phyloP scores from a whole-genome alignment of 2,113 vertebrate species.

The Genyomyrus donnyi region DNA sequence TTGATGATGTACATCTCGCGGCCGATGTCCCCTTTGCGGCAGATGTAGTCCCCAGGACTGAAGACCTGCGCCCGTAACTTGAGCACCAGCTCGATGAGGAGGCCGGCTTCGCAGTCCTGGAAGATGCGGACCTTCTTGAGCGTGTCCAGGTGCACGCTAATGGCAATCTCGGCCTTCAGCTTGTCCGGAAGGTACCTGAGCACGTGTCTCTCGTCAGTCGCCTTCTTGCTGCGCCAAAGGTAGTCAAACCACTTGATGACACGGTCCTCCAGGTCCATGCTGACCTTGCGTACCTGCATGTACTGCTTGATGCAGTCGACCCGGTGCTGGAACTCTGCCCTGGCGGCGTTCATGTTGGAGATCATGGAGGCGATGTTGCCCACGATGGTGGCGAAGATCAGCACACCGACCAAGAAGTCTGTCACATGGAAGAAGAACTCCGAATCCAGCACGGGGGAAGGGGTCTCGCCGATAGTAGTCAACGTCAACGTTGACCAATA shows the following conservation, averaged over 20 bases:
- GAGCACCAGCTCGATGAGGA: conserved; percentile 86
- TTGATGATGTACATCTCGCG: conserved; percentile 99
- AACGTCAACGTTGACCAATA: conserved; percentile 96
- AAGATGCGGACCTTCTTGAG: conserved; percentile 93
- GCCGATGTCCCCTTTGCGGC: conserved; percentile 94
- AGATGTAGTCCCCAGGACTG: conserved; percentile 94
- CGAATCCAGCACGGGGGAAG: conserved; percentile 81
- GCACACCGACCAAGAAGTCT: conserved; percentile 90
- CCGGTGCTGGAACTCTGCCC: conserved; percentile 84
- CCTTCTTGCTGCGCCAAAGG: conserved; percentile 91
- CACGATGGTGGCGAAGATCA: conserved; percentile 96
- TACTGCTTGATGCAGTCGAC: conserved; percentile 98
- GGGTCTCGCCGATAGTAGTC: conserved; percentile 94
- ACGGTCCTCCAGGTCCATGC: conserved; percentile 84
- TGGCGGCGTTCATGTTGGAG: conserved; percentile 95
- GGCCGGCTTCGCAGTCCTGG: conserved; percentile 89
- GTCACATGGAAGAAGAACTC: conserved; percentile 87
- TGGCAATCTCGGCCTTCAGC: conserved; percentile 90
- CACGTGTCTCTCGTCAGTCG: conserved; percentile 86
- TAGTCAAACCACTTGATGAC: conserved; percentile 98
- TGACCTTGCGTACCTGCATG: conserved; percentile 91
- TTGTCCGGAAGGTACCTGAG: conserved; percentile 91
- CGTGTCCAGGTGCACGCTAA: conserved; percentile 90
- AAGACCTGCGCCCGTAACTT: conserved; percentile 88
- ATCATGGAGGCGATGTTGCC: conserved; percentile 98